These are phyloP conservation scores for roundworm (Caenorhabditis elegans) DNA, from an alignment of 1,140 invertebrate genomes.

Conservation along the genomic window DNA sequence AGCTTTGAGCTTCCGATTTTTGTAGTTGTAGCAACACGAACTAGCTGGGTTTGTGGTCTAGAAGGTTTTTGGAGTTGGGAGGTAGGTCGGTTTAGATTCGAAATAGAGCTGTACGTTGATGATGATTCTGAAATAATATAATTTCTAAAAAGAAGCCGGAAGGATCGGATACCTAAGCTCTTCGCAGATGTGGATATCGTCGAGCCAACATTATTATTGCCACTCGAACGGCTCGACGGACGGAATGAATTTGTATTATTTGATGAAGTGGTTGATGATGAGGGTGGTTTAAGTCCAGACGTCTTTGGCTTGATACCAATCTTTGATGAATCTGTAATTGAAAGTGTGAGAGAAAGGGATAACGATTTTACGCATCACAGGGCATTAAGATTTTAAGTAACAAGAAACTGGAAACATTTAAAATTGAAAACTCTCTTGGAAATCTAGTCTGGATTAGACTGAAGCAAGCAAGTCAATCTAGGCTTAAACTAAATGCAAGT, in stretches of 20 bases:
- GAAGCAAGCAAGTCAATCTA: too few relatives aligned
- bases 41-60: neutral
- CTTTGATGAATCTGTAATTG: constrained; percentile 2
- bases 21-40: constrained; percentile 4
- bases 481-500: too few relatives aligned
- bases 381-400: too few relatives aligned
- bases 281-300: constrained; percentile 9
- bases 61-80: constrained; percentile 1
- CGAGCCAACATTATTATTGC: constrained; percentile 13
- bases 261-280: neutral
- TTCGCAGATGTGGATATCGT: constrained; percentile 15
- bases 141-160: neutral
- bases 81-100: neutral
- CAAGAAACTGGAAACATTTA: too few relatives aligned
- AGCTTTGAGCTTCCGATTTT: constrained; percentile 4
- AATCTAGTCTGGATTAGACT: too few relatives aligned
- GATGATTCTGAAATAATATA: neutral
- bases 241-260: neutral
- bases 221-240: constrained; percentile 15
- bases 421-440: too few relatives aligned
- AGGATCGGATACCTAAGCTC: neutral
- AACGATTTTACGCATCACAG: too few relatives aligned
- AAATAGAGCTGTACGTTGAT: neutral
- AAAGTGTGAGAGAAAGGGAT: too few relatives aligned
- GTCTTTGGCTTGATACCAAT: constrained; percentile 5